Percentiles rank a stretch among this genome's conserved stretches.
These are phyloP conservation scores for Myanophis thanlyinensis DNA, from an alignment of 2,113 vertebrate species.

Conservation along the genomic window DNA sequence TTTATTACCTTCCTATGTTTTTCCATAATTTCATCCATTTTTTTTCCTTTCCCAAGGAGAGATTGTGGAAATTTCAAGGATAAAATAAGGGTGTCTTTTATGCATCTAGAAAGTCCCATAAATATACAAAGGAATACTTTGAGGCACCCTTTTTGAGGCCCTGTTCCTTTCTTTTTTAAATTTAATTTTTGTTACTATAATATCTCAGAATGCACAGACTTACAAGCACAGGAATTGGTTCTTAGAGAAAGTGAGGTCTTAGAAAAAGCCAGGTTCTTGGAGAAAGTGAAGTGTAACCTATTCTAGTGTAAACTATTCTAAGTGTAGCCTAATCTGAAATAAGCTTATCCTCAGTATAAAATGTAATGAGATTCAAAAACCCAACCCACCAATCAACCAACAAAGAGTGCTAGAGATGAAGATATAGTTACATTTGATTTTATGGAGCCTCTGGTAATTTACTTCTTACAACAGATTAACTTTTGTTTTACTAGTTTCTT, in stretches of 20 bases:
- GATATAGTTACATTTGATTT: neutral
- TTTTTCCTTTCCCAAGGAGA: neutral
- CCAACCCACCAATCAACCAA: neutral
- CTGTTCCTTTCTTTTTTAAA: neutral
- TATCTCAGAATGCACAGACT: neutral
- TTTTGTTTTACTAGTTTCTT: neutral
- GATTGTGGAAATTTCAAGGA: neutral
- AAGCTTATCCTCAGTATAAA: neutral
- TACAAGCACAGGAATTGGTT: neutral
- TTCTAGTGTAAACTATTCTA: neutral
- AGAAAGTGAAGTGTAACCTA: neutral
- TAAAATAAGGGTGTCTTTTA: neutral
- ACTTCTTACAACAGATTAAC: neutral
- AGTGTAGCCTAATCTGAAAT: neutral
- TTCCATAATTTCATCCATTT: neutral
- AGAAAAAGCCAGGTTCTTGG: neutral
- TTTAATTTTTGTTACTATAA: neutral
- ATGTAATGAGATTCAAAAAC: neutral
- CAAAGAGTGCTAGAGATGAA: neutral
- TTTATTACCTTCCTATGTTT: neutral
- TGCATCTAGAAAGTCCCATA: neutral
- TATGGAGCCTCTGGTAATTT: neutral
- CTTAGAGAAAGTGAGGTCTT: neutral
- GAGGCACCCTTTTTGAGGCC: neutral
- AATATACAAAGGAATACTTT: neutral